Base-by-base conservation (phyloP, 2,888 invertebrate genomes). In the Diplolepis rosae region DNA sequence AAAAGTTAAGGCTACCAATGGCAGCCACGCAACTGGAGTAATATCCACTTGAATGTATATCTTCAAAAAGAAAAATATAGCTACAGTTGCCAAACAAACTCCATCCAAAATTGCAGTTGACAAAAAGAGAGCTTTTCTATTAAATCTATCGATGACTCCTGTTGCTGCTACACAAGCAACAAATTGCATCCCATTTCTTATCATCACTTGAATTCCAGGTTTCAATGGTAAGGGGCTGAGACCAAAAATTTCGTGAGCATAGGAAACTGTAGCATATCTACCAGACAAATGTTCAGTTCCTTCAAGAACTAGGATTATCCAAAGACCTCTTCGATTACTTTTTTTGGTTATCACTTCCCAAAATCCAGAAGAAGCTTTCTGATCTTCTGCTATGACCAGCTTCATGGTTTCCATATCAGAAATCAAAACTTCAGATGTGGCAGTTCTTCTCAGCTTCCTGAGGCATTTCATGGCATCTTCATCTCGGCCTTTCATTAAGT, bases 321-420 rank as follows among this genome's bases (percentile, higher is more conserved):
- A 61, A 11, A 61, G 35, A 22, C 61, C 61, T 24, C n/a, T 61
- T 1, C 61, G 24, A 24, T 61, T 61, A n/a, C 39, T 61, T n/a
- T n/a, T 42, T 1, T 22, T 61, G n/a, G 39, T 42, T 1, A 61
- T 24, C 6, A 61, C 61, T 39, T 24, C 39, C 61, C 61, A 61
- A 42, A 61, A 61, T 7, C 61, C 61, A 24, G 39, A 22, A 6
- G 61, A 4, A 42, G 61, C 61, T 27, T 61, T 61, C 7, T 61
- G 61, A 39, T 61, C 61, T n/a, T 61, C 61, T 24, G 39, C 61
- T 39, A 61, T 61, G 2, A 39, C 61, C 61, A 61, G 9, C 24
- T 61, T 61, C 61, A 61, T 61, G 6, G 39, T 61, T 9, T 61
- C 61, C 61, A 61, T 61, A 22, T 61, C 39, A n/a, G 39, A 61